Percentiles rank a stretch among this genome's conserved stretches.
Conservation (phyloP, 2,797 vertebrate species). For the Onychomys arenicola region DNA sequence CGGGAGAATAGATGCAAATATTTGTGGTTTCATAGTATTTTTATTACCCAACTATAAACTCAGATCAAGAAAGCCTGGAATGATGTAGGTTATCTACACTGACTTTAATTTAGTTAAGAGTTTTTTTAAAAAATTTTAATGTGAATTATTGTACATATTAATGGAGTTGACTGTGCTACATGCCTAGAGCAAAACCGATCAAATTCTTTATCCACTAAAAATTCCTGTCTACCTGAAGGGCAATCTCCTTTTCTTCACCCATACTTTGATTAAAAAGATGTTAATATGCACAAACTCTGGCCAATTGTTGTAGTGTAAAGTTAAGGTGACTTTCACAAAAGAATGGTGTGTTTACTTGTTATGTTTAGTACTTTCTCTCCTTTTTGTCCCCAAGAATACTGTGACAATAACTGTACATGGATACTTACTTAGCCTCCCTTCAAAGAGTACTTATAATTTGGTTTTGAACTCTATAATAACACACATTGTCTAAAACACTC, state of each 20-base stretch:
- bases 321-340: conserved; percentile 57
- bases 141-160: background rate
- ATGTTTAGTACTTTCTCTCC: background rate
- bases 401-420: conserved; percentile 44
- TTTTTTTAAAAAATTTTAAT: background rate
- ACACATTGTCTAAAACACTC: conserved; percentile 61
- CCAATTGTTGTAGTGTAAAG: background rate
- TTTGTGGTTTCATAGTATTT: background rate
- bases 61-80: background rate
- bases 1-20: background rate
- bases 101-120: conserved; percentile 5
- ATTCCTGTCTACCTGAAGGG: background rate
- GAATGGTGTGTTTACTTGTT: background rate
- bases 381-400: background rate
- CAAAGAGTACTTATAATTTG: conserved; percentile 60
- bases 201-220: background rate
- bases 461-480: conserved; percentile 63
- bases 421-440: conserved; percentile 65
- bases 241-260: background rate
- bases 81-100: background rate
- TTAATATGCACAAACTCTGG: conserved; percentile 7
- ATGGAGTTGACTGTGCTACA: background rate
- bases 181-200: background rate
- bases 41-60: background rate
- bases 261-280: conserved; percentile 1